Evolutionary conservation across 2,888 invertebrate genomes (phyloP).

Genomic region (Rhimphoctona megacephalus): DNA sequence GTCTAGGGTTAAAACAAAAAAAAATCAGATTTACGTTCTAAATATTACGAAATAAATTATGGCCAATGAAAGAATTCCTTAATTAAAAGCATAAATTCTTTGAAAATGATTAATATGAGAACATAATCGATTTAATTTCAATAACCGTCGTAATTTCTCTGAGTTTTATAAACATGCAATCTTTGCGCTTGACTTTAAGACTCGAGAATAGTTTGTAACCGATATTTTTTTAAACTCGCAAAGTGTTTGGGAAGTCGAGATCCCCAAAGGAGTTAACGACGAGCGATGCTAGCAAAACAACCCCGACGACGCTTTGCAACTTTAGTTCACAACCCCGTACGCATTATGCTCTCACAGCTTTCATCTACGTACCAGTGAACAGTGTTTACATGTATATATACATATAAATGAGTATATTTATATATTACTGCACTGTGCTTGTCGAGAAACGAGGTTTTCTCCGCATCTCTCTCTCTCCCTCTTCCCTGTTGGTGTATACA

Average conservation of each 20-base stretch:
- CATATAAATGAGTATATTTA: conserved; percentile 8
- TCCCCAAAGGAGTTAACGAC: conserved; percentile 50
- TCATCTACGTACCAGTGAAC: conserved; percentile 17
- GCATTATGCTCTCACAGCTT: conserved; percentile 41
- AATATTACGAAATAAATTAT: neutral
- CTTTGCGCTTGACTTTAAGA: neutral
- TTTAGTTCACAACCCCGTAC: conserved; percentile 35
- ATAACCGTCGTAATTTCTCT: neutral
- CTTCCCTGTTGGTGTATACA: conserved; percentile 51
- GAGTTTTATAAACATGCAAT: neutral
- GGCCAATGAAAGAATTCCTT: neutral
- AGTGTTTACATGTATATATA: conserved; percentile 13
- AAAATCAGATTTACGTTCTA: neutral
- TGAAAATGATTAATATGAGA: neutral
- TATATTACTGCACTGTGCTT: conserved; percentile 7
- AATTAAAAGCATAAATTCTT: neutral
- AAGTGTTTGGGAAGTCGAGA: conserved; percentile 22
- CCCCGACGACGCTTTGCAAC: conserved; percentile 36
- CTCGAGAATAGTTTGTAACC: neutral
- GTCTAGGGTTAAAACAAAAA: neutral
- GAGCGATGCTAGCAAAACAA: conserved; percentile 34
- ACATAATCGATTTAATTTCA: neutral
- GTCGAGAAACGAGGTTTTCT: conserved; percentile 43
- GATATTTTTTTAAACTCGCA: neutral
- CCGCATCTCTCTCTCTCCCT: neutral